These are phyloP conservation scores for Andricus quercusramuli DNA, from an alignment of 2,888 invertebrate genomes.

Conservation along the genomic window DNA sequence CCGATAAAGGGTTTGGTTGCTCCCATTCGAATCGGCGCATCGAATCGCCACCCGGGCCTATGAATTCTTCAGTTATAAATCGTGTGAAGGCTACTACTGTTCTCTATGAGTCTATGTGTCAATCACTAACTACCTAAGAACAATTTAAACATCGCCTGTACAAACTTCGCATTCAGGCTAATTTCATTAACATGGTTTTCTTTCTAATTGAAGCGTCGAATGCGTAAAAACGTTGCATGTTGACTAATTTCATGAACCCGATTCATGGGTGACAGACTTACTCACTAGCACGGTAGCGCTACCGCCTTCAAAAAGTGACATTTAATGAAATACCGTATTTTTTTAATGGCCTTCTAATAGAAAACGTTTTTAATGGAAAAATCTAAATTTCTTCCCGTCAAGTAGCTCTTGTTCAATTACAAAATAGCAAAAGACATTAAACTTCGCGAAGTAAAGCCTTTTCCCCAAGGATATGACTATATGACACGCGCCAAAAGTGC, in stretches of 20 bases:
- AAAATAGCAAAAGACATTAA: neutral
- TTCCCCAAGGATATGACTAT: slow-evolving; percentile 4
- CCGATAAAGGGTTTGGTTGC: slow-evolving; percentile 72
- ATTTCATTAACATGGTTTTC: neutral
- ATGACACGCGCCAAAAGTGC: slow-evolving; percentile 23
- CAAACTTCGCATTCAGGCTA: too few relatives aligned
- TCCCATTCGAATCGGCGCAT: slow-evolving; percentile 60
- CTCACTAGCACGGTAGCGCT: too few relatives aligned
- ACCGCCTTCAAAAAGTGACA: too few relatives aligned
- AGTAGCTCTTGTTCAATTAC: neutral
- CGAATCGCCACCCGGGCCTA: slow-evolving; percentile 62
- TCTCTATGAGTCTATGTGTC: neutral
- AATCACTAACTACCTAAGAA: neutral
- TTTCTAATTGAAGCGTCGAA: too few relatives aligned
- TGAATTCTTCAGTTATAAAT: slow-evolving; percentile 49
- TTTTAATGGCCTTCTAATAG: too few relatives aligned
- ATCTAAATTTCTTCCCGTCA: neutral
- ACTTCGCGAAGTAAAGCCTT: neutral
- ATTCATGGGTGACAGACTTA: too few relatives aligned
- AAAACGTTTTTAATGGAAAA: too few relatives aligned
- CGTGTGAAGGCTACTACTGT: slow-evolving; percentile 12
- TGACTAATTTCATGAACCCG: neutral
- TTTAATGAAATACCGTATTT: too few relatives aligned
- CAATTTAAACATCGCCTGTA: neutral
- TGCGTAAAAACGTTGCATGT: too few relatives aligned